phyloP scores from a whole-genome alignment of 2,888 invertebrate species.

The Deilephila elpenor region DNA sequence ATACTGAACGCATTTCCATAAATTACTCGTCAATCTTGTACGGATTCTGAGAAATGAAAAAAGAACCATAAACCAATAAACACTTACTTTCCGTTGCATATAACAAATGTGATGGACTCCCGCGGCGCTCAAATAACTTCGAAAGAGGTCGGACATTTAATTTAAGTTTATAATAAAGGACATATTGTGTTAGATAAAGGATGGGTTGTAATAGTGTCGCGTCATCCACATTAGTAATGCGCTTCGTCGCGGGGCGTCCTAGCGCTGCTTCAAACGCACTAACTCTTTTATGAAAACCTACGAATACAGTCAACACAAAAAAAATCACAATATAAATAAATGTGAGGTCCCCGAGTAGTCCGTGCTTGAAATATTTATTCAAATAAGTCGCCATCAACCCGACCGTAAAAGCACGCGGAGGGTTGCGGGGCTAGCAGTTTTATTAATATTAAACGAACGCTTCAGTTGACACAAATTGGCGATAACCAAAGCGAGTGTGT shows the following conservation, averaged over 20 bases:
- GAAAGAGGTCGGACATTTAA: slow-evolving; percentile 77
- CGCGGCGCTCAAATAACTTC: slow-evolving; percentile 75
- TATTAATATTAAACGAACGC: slow-evolving; percentile 84
- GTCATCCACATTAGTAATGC: slow-evolving; percentile 79
- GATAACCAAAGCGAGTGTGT: slow-evolving; percentile 76
- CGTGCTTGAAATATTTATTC: slow-evolving; percentile 81
- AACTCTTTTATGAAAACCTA: slow-evolving; percentile 33
- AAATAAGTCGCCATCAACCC: slow-evolving; percentile 82
- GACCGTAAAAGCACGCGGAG: slow-evolving; percentile 80
- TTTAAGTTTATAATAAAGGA: slow-evolving; percentile 80
- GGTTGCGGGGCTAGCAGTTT: slow-evolving; percentile 79
- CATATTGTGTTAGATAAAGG: slow-evolving; percentile 80
- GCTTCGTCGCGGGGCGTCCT: slow-evolving; percentile 73
- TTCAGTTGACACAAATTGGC: slow-evolving; percentile 83
- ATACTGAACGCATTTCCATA: slow-evolving; percentile 56
- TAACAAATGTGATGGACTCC: slow-evolving; percentile 74
- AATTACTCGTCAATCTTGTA: slow-evolving; percentile 64
- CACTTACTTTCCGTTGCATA: slow-evolving; percentile 66
- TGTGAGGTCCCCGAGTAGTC: slow-evolving; percentile 60
- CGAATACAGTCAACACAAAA: slow-evolving; percentile 42
- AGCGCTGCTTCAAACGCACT: slow-evolving; percentile 43
- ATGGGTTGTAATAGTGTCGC: slow-evolving; percentile 81
- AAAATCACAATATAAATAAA: slow-evolving; percentile 74
- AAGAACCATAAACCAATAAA: slow-evolving; percentile 72
- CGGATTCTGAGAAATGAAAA: slow-evolving; percentile 59